A percentile compares a stretch with the other conserved stretches of the same genome.
Evolutionary conservation across 2,888 invertebrate species (phyloP).

Genomic region (Philonicus albiceps): DNA sequence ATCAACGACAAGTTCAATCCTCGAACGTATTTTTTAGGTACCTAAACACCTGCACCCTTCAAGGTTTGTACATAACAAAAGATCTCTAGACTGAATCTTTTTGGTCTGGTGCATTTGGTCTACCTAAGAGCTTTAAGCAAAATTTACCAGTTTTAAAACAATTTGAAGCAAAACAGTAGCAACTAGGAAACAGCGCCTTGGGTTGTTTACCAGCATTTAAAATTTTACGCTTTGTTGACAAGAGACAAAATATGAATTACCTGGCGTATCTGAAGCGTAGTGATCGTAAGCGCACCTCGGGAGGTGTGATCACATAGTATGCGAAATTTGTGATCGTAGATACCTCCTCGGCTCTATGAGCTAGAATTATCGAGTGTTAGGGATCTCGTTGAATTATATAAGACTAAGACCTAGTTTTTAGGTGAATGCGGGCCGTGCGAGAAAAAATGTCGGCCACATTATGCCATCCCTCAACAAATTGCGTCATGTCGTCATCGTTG

Average conservation of each 20-base stretch:
- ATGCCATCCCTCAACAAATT: not conserved
- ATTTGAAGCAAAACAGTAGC: not conserved
- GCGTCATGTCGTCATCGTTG: not conserved
- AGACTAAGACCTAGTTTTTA: not conserved
- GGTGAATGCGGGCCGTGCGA: not conserved
- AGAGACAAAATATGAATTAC: not conserved
- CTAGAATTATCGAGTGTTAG: not conserved
- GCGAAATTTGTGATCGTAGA: not conserved
- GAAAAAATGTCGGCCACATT: not conserved
- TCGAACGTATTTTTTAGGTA: not conserved
- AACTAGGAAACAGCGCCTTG: not conserved
- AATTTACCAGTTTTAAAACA: not conserved
- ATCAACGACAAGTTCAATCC: not conserved
- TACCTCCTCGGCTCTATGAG: not conserved
- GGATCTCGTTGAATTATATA: not conserved
- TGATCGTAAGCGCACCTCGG: not conserved
- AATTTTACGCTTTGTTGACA: conserved; percentile 25
- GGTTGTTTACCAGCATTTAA: not conserved
- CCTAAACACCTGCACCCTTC: not conserved
- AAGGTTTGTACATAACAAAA: not conserved
- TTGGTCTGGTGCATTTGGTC: not conserved
- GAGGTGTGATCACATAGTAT: not conserved
- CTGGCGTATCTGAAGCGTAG: not conserved
- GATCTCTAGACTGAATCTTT: not conserved
- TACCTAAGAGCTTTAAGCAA: not conserved